Conservation (phyloP, 2,888 invertebrate species). For the Pocota personata region DNA sequence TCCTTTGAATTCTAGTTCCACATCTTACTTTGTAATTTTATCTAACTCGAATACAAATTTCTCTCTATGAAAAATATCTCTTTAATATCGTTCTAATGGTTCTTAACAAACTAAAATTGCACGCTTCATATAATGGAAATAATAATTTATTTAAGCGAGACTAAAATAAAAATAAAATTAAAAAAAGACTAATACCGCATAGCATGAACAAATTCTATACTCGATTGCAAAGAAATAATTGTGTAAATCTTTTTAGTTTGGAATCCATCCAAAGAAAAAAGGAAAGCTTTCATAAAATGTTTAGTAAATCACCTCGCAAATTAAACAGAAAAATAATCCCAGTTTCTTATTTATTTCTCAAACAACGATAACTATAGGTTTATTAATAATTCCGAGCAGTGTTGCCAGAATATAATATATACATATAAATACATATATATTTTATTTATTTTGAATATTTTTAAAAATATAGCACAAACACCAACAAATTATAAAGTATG, state of each 20-base stretch:
- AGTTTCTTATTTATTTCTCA: background rate
- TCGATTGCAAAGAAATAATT: conserved; percentile 10
- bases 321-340: background rate
- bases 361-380: background rate
- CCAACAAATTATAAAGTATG: too few relatives aligned
- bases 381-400: conserved; percentile 3
- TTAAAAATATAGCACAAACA: too few relatives aligned
- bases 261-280: conserved; percentile 7
- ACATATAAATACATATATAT: too few relatives aligned
- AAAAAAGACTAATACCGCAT: background rate
- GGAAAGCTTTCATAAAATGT: background rate
- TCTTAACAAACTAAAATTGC: background rate
- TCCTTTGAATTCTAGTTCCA: too few relatives aligned
- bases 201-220: background rate
- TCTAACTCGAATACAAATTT: too few relatives aligned
- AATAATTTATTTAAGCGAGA: background rate
- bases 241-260: conserved; percentile 2
- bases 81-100: background rate
- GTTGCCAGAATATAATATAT: too few relatives aligned
- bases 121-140: too few relatives aligned
- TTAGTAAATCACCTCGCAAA: background rate
- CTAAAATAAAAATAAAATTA: background rate
- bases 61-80: too few relatives aligned
- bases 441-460: too few relatives aligned
- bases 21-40: too few relatives aligned